A percentile compares a stretch with the other conserved stretches of the same genome.
Conservation (phyloP, 2,113 vertebrate genomes). For the Lycaon pictus region DNA sequence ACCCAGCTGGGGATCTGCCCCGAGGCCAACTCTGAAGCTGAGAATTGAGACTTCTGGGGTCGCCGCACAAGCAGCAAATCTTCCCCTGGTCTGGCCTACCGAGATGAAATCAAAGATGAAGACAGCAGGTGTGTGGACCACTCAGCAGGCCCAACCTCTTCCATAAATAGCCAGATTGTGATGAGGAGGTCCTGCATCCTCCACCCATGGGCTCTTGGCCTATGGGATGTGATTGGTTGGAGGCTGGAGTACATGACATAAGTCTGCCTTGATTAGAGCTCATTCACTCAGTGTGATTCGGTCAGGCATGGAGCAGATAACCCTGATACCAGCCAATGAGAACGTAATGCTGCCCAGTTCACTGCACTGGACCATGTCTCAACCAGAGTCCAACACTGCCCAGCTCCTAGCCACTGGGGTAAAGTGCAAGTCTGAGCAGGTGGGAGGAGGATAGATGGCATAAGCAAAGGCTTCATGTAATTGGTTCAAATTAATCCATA, state of each 20-base stretch:
- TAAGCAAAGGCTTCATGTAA: background rate
- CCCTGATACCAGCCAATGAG: conserved; percentile 17
- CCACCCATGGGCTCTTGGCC: background rate
- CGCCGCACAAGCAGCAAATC: background rate
- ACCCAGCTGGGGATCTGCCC: background rate
- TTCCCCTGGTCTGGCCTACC: no score
- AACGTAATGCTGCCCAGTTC: background rate
- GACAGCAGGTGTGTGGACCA: background rate
- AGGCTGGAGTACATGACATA: background rate
- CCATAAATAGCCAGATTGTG: background rate
- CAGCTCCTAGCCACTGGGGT: background rate
- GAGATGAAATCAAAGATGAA: background rate
- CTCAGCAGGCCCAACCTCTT: background rate
- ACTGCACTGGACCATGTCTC: background rate
- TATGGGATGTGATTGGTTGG: background rate
- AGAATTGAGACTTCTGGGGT: background rate
- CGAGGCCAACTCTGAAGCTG: background rate
- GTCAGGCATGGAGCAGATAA: background rate
- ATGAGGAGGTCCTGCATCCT: background rate
- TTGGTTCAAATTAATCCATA: background rate
- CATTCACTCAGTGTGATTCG: background rate
- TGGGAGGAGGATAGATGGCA: background rate
- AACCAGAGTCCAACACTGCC: background rate
- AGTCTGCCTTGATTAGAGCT: background rate
- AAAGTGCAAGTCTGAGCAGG: background rate